Percentiles rank a stretch among this genome's conserved stretches.
phyloP scores from a whole-genome alignment of 92 coral and sea anemone genomes.

The Chrysogorgia sp. region DNA sequence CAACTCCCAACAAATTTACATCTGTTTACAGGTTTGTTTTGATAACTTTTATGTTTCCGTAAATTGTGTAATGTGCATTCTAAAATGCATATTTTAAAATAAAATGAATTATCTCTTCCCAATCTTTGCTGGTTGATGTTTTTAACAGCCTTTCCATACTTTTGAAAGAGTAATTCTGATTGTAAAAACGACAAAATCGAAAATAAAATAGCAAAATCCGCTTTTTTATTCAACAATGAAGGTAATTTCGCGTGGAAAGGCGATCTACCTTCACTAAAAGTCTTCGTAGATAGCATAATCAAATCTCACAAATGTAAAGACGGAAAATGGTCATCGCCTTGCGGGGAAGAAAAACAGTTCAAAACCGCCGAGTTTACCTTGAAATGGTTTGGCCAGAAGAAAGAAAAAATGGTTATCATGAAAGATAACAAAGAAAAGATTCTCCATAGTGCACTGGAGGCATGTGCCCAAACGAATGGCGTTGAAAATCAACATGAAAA shows the following conservation, averaged over 20 bases:
- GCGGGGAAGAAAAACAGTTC: conserved; percentile 7
- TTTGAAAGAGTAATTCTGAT: too few relatives aligned
- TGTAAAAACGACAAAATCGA: too few relatives aligned
- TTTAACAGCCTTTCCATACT: too few relatives aligned
- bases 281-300: conserved; percentile 6
- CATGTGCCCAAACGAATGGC: too few relatives aligned
- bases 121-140: too few relatives aligned
- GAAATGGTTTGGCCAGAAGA: conserved; percentile 20
- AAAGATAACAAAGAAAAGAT: conserved; percentile 2
- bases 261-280: conserved; percentile 8
- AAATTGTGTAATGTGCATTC: too few relatives aligned
- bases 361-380: conserved; percentile 8
- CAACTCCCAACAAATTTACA: too few relatives aligned
- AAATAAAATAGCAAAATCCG: not conserved
- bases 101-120: too few relatives aligned
- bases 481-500: too few relatives aligned
- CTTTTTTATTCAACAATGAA: conserved; percentile 8
- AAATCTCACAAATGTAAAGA: conserved; percentile 2
- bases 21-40: too few relatives aligned
- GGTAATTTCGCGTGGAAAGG: conserved; percentile 15
- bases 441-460: conserved; percentile 11
- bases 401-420: conserved; percentile 11
- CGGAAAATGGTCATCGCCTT: conserved; percentile 13
- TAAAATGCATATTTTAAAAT: too few relatives aligned
- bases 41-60: too few relatives aligned